phyloP scores from a whole-genome alignment of 2,113 vertebrate genomes.

The Percina caprodes region DNA sequence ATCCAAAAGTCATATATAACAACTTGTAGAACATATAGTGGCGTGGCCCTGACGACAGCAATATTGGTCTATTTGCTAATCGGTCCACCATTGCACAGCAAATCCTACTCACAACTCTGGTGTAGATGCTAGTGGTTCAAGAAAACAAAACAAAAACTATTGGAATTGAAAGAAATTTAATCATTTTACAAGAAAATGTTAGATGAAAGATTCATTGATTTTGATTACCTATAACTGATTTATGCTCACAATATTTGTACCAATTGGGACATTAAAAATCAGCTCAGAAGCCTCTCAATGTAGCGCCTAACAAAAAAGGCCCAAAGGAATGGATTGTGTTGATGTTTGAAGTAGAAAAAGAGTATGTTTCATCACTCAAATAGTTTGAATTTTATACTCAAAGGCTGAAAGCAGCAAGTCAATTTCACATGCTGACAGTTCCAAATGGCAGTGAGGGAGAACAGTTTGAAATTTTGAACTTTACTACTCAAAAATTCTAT shows the following conservation, averaged over 20 bases:
- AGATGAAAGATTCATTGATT: neutral
- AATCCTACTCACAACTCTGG: neutral
- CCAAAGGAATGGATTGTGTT: neutral
- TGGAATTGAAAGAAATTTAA: neutral
- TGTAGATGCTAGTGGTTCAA: neutral
- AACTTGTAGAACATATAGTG: too few species aligned
- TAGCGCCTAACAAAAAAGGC: too few species aligned
- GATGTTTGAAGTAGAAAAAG: neutral
- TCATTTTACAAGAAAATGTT: neutral
- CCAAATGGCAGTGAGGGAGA: neutral
- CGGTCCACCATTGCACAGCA: too few species aligned
- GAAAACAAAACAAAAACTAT: too few species aligned
- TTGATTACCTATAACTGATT: neutral
- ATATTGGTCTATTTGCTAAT: too few species aligned
- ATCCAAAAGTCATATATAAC: too few species aligned
- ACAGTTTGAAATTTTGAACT: neutral
- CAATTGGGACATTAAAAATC: neutral
- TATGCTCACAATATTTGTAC: neutral
- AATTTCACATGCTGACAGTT: constrained; percentile 1
- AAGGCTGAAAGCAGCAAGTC: neutral
- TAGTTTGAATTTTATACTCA: too few species aligned
- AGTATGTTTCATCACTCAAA: neutral
- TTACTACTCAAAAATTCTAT: neutral
- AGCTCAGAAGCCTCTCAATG: neutral
- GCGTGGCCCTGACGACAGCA: too few species aligned